Conservation (phyloP, 2,797 vertebrate species). For the Mastacembelus armatus region DNA sequence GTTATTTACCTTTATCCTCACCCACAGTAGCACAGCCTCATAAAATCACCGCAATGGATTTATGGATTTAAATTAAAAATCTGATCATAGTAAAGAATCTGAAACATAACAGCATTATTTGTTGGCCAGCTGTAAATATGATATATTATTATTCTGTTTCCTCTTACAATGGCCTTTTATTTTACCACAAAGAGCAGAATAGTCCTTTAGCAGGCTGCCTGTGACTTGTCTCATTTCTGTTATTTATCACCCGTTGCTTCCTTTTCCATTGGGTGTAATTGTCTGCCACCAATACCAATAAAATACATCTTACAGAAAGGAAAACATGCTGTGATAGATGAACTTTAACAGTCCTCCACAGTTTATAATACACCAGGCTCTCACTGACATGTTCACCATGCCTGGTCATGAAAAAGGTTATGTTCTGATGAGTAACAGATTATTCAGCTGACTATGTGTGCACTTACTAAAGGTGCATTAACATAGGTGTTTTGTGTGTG, state of each 20-base stretch:
- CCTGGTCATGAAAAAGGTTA: slow-evolving; percentile 13
- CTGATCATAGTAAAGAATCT: neutral
- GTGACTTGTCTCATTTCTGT: no score
- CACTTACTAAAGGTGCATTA: slow-evolving; percentile 4
- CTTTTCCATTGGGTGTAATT: slow-evolving; percentile 9
- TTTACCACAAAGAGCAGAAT: slow-evolving; percentile 2
- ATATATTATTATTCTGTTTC: neutral
- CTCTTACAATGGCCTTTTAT: slow-evolving; percentile 3
- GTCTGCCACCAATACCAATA: slow-evolving; percentile 21
- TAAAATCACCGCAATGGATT: neutral
- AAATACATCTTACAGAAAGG: slow-evolving; percentile 28
- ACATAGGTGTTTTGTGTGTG: no score
- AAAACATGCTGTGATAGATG: slow-evolving; percentile 13
- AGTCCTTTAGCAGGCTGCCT: slow-evolving; percentile 11
- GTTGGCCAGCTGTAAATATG: slow-evolving; percentile 5
- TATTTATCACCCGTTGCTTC: no score
- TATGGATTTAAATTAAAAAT: neutral
- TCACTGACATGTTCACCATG: neutral
- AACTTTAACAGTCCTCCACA: neutral
- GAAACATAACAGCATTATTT: neutral
- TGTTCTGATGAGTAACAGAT: slow-evolving; percentile 15
- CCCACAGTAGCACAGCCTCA: neutral
- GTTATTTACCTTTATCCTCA: neutral
- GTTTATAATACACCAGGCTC: neutral
- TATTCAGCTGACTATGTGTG: neutral